Conservation (phyloP, 23 tunicate species). For the Halocynthia aurantium region DNA sequence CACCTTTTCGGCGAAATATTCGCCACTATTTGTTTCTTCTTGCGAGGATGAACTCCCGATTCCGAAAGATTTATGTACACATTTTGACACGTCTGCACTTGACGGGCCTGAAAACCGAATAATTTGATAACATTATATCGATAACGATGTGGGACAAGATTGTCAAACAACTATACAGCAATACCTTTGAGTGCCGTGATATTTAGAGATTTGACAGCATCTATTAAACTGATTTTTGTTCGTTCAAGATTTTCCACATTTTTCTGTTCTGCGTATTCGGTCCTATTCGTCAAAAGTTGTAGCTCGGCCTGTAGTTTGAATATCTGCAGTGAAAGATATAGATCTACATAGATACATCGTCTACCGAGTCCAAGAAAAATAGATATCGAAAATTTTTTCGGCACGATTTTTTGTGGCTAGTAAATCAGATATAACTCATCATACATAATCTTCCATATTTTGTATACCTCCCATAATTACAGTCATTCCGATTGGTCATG, state of each 20-base stretch:
- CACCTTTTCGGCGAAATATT: conserved; percentile 81
- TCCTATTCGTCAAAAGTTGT: background rate
- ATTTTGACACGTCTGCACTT: conserved; percentile 16
- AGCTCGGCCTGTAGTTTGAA: background rate
- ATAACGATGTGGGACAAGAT: background rate
- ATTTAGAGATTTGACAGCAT: conserved; percentile 22
- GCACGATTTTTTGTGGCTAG: too few species aligned
- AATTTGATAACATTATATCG: background rate
- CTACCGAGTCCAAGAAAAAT: too few species aligned
- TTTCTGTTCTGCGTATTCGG: background rate
- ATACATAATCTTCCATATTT: too few species aligned
- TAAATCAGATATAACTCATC: too few species aligned
- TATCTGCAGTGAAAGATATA: background rate
- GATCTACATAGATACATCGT: too few species aligned
- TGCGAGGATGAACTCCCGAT: conserved; percentile 58
- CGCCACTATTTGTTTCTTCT: conserved; percentile 49
- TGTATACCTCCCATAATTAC: too few species aligned
- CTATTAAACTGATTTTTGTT: conserved; percentile 4
- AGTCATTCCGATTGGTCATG: too few species aligned
- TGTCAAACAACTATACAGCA: background rate
- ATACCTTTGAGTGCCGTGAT: conserved; percentile 20
- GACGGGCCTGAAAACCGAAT: conserved; percentile 1
- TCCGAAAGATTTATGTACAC: conserved; percentile 43
- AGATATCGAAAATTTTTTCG: too few species aligned
- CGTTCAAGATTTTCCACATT: background rate